Base-by-base conservation (phyloP, 2,797 vertebrate species). In the Tragelaphus oryx region DNA sequence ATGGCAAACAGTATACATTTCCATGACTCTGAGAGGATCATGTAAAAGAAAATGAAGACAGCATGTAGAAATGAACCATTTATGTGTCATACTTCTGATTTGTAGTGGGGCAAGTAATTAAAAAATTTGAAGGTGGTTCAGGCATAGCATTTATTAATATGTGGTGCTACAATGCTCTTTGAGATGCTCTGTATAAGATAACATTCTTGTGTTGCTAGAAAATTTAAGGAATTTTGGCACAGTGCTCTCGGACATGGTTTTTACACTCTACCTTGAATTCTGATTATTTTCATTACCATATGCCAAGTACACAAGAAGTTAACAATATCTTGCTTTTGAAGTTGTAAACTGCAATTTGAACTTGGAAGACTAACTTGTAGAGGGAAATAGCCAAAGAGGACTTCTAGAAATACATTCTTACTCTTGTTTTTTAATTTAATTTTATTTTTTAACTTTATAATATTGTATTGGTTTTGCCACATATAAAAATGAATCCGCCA, bases 271-370 rank as follows among this genome's bases (percentile, higher is more conserved):
- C 37, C 65, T 93, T 4, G 8, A 57, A 62, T 91, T 94, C 83
- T 91, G 86, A 91, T 37, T 54, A 33, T 33, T 46, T 95, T 94
- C 68, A 76, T 91, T 62, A 89, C 59, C 82, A 89, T 26, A 91
- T 24, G 68, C n/a, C 52, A 50, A 80, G 65, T 33, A 80, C 22
- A 62, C 22, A 88, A 76, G 50, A 92, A 52, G 87, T 88, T 90
- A 91, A 93, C 90, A 71, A 91, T 80, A 81, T 80, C 55, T 81
- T 82, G 37, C 24, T 50, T 62, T 91, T 94, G 48, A 91, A 91
- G 68, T 37, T 89, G 30, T 62, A 60, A 86, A 59, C 62, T 92
- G 30, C 50, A 91, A 8, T 95, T 62, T 95, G 89, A 95, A 96
- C 79, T 86, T 71, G 50, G 57, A 71, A 87, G 79, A 81, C 44